Evolutionary conservation across 2,888 invertebrate genomes (phyloP).

Genomic region (Pegoplata infirma): DNA sequence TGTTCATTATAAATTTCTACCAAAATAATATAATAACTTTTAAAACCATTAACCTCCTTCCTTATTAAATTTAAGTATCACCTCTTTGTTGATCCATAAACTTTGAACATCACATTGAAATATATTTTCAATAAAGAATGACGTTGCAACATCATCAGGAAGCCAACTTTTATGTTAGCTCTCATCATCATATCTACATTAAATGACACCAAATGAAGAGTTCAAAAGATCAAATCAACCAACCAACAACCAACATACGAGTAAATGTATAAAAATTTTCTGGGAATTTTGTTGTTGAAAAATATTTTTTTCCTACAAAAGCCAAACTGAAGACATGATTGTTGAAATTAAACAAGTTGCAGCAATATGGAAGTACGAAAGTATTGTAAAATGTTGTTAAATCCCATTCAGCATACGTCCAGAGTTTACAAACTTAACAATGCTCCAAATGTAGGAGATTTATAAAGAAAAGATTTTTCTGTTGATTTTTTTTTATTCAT

Average conservation of each 20-base stretch:
- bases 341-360: background rate
- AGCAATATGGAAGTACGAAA: background rate
- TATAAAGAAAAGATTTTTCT: constrained; percentile 53
- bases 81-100: background rate
- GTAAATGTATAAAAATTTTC: constrained; percentile 31
- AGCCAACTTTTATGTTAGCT: background rate
- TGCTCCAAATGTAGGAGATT: constrained; percentile 50
- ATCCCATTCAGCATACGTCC: too few species aligned
- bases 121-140: too few species aligned
- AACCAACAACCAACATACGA: constrained; percentile 30
- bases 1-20: too few species aligned
- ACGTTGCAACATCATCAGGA: background rate
- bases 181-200: constrained; percentile 38
- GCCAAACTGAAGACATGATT: background rate
- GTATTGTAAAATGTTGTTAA: constrained; percentile 8
- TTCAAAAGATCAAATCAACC: constrained; percentile 57
- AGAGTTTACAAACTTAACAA: constrained; percentile 22
- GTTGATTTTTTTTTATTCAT: constrained; percentile 27
- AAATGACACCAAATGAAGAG: constrained; percentile 49
- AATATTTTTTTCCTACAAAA: constrained; percentile 4
- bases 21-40: too few species aligned
- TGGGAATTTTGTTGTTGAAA: constrained; percentile 30
- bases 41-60: background rate
- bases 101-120: background rate
- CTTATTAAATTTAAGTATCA: background rate